Percentiles rank a stretch among this genome's conserved stretches.
These are phyloP conservation scores for Brachylomia viminalis DNA, from an alignment of 2,888 invertebrate species.

Conservation along the genomic window DNA sequence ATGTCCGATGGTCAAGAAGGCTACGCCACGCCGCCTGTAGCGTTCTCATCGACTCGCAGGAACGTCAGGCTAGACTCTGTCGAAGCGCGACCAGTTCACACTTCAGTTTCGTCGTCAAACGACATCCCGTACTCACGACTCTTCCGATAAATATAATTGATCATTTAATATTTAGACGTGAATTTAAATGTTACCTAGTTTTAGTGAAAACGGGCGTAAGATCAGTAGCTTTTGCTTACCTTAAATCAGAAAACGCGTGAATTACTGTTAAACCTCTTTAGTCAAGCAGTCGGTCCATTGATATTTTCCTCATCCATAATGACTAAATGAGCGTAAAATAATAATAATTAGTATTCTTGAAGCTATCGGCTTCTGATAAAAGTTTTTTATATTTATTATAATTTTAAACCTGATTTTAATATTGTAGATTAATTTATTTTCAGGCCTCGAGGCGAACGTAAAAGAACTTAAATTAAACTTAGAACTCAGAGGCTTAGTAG, in stretches of 20 bases:
- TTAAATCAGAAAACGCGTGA: not conserved
- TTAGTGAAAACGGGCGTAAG: no score
- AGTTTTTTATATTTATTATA: conserved; percentile 34
- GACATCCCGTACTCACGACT: no score
- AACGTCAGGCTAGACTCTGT: no score
- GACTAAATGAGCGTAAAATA: conserved; percentile 20
- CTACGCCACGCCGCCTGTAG: no score
- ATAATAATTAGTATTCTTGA: conserved; percentile 26
- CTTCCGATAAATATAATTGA: no score
- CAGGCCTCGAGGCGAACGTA: not conserved
- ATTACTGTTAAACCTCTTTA: not conserved
- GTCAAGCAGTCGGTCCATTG: not conserved
- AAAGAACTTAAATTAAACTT: conserved; percentile 24
- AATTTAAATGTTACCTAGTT: no score
- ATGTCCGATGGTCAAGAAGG: no score
- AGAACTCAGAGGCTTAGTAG: not conserved
- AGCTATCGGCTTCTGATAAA: conserved; percentile 22
- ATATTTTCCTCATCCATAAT: not conserved
- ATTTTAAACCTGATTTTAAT: conserved; percentile 44
- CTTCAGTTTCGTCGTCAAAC: no score
- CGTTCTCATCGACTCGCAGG: no score
- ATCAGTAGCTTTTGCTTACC: not conserved
- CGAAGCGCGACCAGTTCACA: no score
- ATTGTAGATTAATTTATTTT: conserved; percentile 39
- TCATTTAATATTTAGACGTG: no score